These are phyloP conservation scores for Drosophila busckii DNA, from an alignment of 1,140 invertebrate genomes.

Conservation along the genomic window DNA sequence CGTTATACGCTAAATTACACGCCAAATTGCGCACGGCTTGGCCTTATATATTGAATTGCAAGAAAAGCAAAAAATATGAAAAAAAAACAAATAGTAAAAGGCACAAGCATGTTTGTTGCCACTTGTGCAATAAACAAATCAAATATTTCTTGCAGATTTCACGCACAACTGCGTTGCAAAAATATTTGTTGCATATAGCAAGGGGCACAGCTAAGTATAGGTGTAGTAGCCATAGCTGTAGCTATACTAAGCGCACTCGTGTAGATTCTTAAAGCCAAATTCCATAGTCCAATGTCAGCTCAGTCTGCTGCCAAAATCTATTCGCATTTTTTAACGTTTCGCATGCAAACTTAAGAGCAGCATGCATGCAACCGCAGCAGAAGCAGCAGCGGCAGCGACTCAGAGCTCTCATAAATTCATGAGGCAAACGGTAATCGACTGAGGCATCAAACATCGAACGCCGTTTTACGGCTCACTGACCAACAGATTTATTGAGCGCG, in stretches of 20 bases:
- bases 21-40: conserved; percentile 65
- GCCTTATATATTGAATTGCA: conserved; percentile 68
- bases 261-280: conserved; percentile 45
- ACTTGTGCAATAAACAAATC: conserved; percentile 70
- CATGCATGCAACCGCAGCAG: no score
- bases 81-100: conserved; percentile 1
- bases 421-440: conserved; percentile 34
- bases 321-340: conserved; percentile 24
- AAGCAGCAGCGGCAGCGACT: no score
- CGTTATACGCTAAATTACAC: conserved; percentile 74
- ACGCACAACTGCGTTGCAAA: conserved; percentile 58
- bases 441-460: conserved; percentile 28
- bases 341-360: no score
- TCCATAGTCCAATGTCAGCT: conserved; percentile 45
- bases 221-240: background rate
- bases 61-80: conserved; percentile 26
- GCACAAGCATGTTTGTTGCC: conserved; percentile 17
- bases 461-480: conserved; percentile 59
- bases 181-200: conserved; percentile 39
- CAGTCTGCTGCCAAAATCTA: conserved; percentile 25
- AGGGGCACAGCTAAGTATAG: background rate
- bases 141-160: conserved; percentile 68
- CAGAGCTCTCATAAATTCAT: conserved; percentile 62
- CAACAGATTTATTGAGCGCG: conserved; percentile 58
- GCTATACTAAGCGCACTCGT: conserved; percentile 22